Base-by-base conservation (phyloP, 2,113 vertebrate species). In the Chrysemys picta region DNA sequence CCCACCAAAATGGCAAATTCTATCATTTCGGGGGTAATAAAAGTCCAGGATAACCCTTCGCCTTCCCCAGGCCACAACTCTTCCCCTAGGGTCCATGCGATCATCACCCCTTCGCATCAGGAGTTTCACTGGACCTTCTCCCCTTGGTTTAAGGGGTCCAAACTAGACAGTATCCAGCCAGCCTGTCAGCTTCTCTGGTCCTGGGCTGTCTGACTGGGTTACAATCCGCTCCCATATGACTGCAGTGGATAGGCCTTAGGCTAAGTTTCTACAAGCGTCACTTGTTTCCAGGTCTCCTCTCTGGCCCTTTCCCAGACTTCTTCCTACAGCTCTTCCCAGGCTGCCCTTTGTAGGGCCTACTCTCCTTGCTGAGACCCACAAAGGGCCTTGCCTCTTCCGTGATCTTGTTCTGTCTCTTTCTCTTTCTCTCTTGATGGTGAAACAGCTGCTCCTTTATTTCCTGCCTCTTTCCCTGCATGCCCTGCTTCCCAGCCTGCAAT, bases 211-310 rank as follows among this genome's bases (percentile, higher is more conserved):
- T 8, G 54, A 56, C 24, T 25, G 54, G 53, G 22, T 25, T 25
- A 56, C 10, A 24, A 56, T 56, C 1, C n/a, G 45, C 5, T 27
- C 2, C 6, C 0, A 3, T 3, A 45, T 0, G 4, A 1, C 29
- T 1, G 3, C 47, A 56, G 19, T 1, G 4, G 8, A 1, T 13
- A 10, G 24, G 4, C 57, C 59, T 50, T 50, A 50, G 13, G 50
- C 4, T 4, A 52, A 10, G 45, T 45, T 24, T 4, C 12, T 0
- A 11, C 0, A 25, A 21, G 2, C 2, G 2, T 5, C 10, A 54
- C 10, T 47, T 56, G 54, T 25, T 25, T 56, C 54, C 50, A 50
- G 50, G 50, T 50, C 50, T 50, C 12, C 49, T 13, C 49, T 12
- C 49, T 13, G 49, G 50, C 2, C 45, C 14, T 1, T 0, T 25